Evolutionary conservation across 2,888 invertebrate species (phyloP).

Genomic region (Calliopum simillimum): DNA sequence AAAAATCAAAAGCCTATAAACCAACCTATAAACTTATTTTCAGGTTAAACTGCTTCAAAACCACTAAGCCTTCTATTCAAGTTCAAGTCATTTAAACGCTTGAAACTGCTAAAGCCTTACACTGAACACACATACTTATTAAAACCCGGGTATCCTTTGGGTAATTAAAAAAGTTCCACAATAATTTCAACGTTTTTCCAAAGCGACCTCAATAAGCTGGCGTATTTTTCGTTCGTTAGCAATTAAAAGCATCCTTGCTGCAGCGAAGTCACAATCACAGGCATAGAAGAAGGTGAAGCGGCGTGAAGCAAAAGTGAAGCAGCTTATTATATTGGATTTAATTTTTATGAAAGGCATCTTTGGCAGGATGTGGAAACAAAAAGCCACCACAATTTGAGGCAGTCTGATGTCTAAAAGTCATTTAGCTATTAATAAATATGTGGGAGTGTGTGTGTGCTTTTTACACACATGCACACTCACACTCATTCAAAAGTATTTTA

Average conservation of each 20-base stretch:
- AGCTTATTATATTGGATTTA: constrained; percentile 29
- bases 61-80: too few species aligned
- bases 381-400: not conserved
- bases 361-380: not conserved
- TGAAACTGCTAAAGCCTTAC: too few species aligned
- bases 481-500: constrained; percentile 25
- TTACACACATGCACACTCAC: constrained; percentile 28
- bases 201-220: constrained; percentile 20
- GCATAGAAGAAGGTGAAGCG: not conserved
- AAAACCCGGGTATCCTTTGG: not conserved
- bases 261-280: not conserved
- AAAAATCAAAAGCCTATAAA: too few species aligned
- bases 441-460: constrained; percentile 45
- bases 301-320: constrained; percentile 10
- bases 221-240: constrained; percentile 19
- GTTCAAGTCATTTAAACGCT: too few species aligned
- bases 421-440: constrained; percentile 41
- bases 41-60: too few species aligned
- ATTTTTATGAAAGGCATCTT: constrained; percentile 16
- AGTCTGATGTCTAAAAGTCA: constrained; percentile 5
- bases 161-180: constrained; percentile 26
- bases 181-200: constrained; percentile 4
- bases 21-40: too few species aligned
- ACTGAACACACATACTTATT: too few species aligned
- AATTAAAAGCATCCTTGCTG: constrained; percentile 31